Conservation (phyloP, 2,113 vertebrate genomes). For the Saguinus imperator region DNA sequence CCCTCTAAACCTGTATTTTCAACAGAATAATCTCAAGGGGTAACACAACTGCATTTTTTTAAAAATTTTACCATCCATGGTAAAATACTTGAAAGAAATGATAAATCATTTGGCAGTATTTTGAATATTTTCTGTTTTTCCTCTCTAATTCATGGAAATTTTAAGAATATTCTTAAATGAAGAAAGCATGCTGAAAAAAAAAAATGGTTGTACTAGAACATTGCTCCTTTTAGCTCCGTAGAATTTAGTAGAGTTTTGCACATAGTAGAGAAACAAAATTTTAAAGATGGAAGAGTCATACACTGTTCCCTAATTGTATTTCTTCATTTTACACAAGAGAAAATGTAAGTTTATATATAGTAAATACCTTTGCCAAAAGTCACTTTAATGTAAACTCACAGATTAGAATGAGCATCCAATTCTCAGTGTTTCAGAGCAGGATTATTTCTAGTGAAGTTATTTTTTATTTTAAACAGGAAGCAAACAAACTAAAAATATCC, state of each 20-base stretch:
- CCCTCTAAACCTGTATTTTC: background rate
- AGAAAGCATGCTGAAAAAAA: background rate
- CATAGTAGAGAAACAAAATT: background rate
- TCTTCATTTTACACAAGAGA: background rate
- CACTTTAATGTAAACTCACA: background rate
- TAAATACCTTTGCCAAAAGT: background rate
- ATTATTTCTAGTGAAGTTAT: background rate
- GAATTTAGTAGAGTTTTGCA: background rate
- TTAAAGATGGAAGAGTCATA: background rate
- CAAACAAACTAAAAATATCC: background rate
- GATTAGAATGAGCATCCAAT: background rate
- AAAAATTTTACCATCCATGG: background rate
- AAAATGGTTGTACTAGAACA: background rate
- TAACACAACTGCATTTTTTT: background rate
- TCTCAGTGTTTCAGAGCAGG: background rate
- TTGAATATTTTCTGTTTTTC: background rate
- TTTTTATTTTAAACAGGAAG: constrained; percentile 13
- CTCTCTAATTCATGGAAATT: background rate
- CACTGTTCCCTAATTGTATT: background rate
- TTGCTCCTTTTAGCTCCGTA: background rate
- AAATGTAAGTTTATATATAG: background rate
- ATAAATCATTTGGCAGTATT: background rate
- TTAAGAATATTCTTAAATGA: background rate
- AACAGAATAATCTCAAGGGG: background rate
- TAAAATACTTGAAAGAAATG: background rate